Percentiles rank a stretch among this genome's conserved stretches.
phyloP scores from a whole-genome alignment of 2,113 vertebrate species.

The Hemichromis elongatus region DNA sequence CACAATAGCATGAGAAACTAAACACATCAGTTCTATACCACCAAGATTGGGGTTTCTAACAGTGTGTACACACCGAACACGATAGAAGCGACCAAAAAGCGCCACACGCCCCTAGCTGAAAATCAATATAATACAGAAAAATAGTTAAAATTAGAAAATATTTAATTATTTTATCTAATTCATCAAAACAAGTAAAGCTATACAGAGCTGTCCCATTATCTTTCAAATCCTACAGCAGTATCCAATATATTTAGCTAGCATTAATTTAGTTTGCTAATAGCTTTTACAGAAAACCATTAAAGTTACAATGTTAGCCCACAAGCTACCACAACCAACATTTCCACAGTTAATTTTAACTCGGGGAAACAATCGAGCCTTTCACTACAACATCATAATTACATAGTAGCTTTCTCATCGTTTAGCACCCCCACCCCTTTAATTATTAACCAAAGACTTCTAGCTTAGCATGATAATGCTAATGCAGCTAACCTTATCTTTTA shows the following conservation, averaged over 20 bases:
- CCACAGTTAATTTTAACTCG: neutral
- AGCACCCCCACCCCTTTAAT: neutral
- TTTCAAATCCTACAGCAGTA: neutral
- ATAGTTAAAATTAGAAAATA: neutral
- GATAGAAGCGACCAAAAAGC: too few relatives aligned
- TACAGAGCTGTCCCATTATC: neutral
- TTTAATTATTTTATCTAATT: neutral
- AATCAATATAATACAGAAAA: neutral
- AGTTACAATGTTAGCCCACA: neutral
- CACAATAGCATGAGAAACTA: too few relatives aligned
- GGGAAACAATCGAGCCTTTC: too few relatives aligned
- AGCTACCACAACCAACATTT: neutral
- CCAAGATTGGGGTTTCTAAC: neutral
- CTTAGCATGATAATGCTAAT: neutral
- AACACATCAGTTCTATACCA: neutral
- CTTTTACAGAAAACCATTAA: neutral
- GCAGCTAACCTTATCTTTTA: neutral
- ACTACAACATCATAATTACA: too few relatives aligned
- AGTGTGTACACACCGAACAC: too few relatives aligned
- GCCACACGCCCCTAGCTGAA: too few relatives aligned
- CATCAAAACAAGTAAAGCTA: neutral
- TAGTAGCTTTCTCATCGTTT: neutral
- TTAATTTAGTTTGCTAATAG: neutral
- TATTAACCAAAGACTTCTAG: neutral
- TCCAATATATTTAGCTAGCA: neutral